Evolutionary conservation across 2,113 vertebrate genomes (phyloP), one percentile per base, ranked within the genome.

Genomic region (Hemibagrus wyckioides): DNA sequence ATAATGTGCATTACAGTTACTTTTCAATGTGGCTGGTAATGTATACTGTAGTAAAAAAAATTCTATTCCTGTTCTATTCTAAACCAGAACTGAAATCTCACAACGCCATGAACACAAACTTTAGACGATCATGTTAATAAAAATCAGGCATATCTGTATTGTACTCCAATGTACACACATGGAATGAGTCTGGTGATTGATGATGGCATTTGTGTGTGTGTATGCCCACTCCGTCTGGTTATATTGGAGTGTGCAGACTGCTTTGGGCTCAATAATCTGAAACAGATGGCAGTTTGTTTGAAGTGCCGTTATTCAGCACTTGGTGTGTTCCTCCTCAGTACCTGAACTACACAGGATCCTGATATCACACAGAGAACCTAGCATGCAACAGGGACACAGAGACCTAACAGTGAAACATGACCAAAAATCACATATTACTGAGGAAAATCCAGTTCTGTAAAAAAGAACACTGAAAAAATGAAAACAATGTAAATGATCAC

Each of bases 261-360:
- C 94, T 92, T 95, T 93, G 88, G 85, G 89, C 91, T 88, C 86
- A 88, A 85, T 96, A 96, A 96, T 92, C 91, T 86, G 94, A 86
- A 95, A 95, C 96, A 95, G 95, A 96, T 96, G 94, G 88, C 88
- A 91, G 90, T 36, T 89, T 93, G 94, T 96, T 96, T 96, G 94
- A 96, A 95, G 95, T 95, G 92, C 59, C 89, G 94, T 95, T 94
- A 94, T 92, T 93, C 92, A 90, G 95, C 93, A 95, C 93, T 95
- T 93, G 94, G 92, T 90, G 23, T 92, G 93, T 93, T 93, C 91
- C 92, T 90, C 89, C 94, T 93, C 90, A 94, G 90, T 94, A 91
- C 94, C 93, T 96, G 94, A 96, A 93, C 95, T 94, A 90, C 92
- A 93, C 94, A 94, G 94, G 92, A 92, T 85, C 88, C 94, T 93